phyloP scores from a whole-genome alignment of 35 echinoderm and acorn worm species.

The Patiria miniata region DNA sequence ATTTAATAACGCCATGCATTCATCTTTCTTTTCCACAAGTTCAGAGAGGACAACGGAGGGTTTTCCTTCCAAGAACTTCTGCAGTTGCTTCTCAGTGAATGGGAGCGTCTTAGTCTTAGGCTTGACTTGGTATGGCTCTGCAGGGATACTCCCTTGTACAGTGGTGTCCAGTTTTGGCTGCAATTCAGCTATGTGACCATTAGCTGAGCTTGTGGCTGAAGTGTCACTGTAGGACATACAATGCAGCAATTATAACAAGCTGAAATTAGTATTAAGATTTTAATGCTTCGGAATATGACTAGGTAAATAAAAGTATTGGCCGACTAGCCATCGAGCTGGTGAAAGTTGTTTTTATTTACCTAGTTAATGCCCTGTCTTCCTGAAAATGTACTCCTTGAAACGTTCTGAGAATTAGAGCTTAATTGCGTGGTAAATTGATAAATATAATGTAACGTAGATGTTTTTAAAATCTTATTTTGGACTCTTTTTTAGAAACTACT shows the following conservation, averaged over 20 bases:
- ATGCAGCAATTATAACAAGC: background rate
- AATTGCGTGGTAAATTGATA: too few relatives aligned
- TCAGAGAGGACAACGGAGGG: constrained; percentile 36
- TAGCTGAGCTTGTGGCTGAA: background rate
- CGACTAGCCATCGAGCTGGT: too few relatives aligned
- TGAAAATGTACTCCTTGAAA: too few relatives aligned
- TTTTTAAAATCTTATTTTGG: too few relatives aligned
- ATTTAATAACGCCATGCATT: constrained; percentile 53
- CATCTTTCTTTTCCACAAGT: constrained; percentile 39
- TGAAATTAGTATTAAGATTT: too few relatives aligned
- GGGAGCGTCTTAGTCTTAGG: background rate
- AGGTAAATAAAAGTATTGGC: too few relatives aligned
- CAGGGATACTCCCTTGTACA: background rate
- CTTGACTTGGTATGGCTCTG: background rate
- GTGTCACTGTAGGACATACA: background rate
- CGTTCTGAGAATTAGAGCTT: too few relatives aligned
- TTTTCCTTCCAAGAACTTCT: constrained; percentile 45
- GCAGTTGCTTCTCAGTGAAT: constrained; percentile 11
- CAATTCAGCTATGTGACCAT: background rate
- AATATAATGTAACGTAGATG: too few relatives aligned
- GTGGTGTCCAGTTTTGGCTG: background rate
- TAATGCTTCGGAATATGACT: too few relatives aligned
- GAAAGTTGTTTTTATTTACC: too few relatives aligned
- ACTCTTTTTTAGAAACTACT: too few relatives aligned
- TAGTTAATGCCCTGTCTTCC: too few relatives aligned